phyloP scores from a whole-genome alignment of 2,888 invertebrate genomes.

The Tachina lurida region DNA sequence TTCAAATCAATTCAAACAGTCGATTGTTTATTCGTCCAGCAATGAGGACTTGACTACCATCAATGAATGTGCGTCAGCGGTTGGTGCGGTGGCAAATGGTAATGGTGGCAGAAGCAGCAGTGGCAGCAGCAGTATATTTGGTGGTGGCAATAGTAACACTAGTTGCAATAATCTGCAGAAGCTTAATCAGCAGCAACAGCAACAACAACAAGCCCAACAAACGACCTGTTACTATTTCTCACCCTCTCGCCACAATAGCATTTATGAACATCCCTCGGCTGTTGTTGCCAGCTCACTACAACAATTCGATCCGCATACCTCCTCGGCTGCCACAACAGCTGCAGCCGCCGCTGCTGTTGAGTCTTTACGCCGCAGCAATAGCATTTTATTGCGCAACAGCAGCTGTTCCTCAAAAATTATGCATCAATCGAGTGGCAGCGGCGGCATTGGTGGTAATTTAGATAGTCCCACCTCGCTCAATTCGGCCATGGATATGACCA shows the following conservation, averaged over 20 bases:
- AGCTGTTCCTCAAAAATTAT: slow-evolving; percentile 81
- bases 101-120: slow-evolving; percentile 67
- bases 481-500: slow-evolving; percentile 80
- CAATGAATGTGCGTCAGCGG: slow-evolving; percentile 69
- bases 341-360: slow-evolving; percentile 81
- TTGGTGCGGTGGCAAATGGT: slow-evolving; percentile 65
- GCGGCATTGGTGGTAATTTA: slow-evolving; percentile 70
- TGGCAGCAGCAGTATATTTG: slow-evolving; percentile 68
- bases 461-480: slow-evolving; percentile 79
- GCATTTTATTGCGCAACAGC: slow-evolving; percentile 80
- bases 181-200: slow-evolving; percentile 50
- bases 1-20: slow-evolving; percentile 81
- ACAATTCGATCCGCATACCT: slow-evolving; percentile 76
- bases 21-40: slow-evolving; percentile 80
- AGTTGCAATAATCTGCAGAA: slow-evolving; percentile 62
- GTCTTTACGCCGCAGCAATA: slow-evolving; percentile 79
- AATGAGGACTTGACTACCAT: slow-evolving; percentile 78
- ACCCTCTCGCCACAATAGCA: slow-evolving; percentile 80
- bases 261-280: slow-evolving; percentile 81
- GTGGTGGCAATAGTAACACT: slow-evolving; percentile 61
- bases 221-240: slow-evolving; percentile 81
- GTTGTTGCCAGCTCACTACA: slow-evolving; percentile 80
- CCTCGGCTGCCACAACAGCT: slow-evolving; percentile 77
- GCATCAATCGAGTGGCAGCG: slow-evolving; percentile 74
- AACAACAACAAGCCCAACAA: slow-evolving; percentile 73